Conservation (phyloP, 1,140 invertebrate species). For the Ceratina australensis region DNA sequence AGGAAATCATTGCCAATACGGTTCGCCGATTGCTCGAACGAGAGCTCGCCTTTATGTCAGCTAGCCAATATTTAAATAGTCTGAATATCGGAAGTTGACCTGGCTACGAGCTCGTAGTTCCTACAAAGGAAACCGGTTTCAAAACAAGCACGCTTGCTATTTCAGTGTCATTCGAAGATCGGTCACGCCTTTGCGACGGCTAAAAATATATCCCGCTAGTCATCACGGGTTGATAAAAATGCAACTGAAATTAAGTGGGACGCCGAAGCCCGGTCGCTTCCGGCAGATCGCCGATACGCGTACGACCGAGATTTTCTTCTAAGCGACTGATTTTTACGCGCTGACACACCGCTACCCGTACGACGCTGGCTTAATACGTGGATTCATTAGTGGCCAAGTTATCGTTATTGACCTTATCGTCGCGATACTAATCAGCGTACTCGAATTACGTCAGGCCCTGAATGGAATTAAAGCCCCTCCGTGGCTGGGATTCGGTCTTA, state of each 20-base stretch:
- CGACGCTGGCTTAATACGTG: not conserved
- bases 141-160: no score
- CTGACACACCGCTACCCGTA: not conserved
- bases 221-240: not conserved
- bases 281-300: constrained; percentile 1
- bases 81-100: no score
- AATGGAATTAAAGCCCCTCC: not conserved
- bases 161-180: not conserved
- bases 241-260: not conserved
- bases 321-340: not conserved
- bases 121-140: no score
- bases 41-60: no score
- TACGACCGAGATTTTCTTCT: constrained; percentile 14
- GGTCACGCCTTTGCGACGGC: not conserved
- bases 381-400: constrained; percentile 34
- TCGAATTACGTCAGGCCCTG: constrained; percentile 11
- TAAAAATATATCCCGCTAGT: not conserved
- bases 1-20: not conserved
- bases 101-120: not conserved
- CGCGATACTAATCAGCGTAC: constrained; percentile 17
- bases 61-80: no score
- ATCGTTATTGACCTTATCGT: constrained; percentile 45
- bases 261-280: not conserved
- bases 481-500: not conserved
- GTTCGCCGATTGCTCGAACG: not conserved